Conservation (phyloP, 2,113 vertebrate species). For the Planiliza haematocheilus region DNA sequence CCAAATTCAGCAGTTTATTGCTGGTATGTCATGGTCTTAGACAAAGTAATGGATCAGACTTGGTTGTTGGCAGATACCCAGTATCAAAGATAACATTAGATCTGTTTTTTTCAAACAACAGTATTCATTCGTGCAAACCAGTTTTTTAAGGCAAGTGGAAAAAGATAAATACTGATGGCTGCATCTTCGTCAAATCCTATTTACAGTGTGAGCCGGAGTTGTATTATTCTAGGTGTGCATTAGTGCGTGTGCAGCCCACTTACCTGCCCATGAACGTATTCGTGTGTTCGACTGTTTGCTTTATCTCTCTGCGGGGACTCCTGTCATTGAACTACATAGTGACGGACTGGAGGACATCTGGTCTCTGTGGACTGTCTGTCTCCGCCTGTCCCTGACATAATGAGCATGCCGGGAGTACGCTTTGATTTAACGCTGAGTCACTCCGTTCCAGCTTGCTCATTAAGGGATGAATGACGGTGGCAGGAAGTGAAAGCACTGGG, state of each 20-base stretch:
- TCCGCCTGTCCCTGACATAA: slow-evolving; percentile 63
- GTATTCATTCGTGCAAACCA: too few relatives aligned
- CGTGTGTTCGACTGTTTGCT: neutral
- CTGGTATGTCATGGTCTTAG: too few relatives aligned
- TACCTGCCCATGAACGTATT: slow-evolving; percentile 14
- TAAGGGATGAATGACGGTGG: slow-evolving; percentile 47
- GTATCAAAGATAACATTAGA: too few relatives aligned
- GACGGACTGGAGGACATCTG: slow-evolving; percentile 55
- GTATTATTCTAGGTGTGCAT: too few relatives aligned
- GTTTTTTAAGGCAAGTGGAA: too few relatives aligned
- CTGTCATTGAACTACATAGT: slow-evolving; percentile 47
- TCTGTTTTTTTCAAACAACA: too few relatives aligned
- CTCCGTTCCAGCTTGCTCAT: slow-evolving; percentile 46
- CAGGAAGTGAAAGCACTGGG: slow-evolving; percentile 42
- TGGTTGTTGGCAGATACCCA: too few relatives aligned
- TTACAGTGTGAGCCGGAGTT: too few relatives aligned
- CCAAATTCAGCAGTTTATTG: too few relatives aligned
- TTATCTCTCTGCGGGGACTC: slow-evolving; percentile 25
- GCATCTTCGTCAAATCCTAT: too few relatives aligned
- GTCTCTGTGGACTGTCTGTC: slow-evolving; percentile 49
- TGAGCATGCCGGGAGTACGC: slow-evolving; percentile 51
- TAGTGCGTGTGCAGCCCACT: neutral
- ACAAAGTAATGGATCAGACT: too few relatives aligned
- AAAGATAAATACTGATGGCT: too few relatives aligned
- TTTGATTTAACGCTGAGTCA: slow-evolving; percentile 67